Percentiles rank a stretch among this genome's conserved stretches.
These are phyloP conservation scores for Octomys mimax DNA, from an alignment of 2,797 vertebrate species.

Conservation along the genomic window DNA sequence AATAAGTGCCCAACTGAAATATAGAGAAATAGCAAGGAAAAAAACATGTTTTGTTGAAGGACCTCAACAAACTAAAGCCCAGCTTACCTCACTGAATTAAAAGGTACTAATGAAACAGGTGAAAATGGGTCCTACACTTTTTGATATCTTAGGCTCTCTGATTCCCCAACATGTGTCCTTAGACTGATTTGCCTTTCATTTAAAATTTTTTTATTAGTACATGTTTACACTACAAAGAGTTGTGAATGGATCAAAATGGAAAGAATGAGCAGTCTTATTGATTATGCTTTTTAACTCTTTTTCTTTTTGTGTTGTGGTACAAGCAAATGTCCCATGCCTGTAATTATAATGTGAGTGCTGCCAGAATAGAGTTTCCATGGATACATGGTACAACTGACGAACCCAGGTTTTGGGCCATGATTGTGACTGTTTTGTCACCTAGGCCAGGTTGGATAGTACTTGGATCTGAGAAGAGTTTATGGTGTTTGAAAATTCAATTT, in stretches of 20 bases:
- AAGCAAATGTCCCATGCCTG: background rate
- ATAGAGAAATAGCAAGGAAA: background rate
- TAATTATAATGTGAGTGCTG: background rate
- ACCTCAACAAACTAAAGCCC: background rate
- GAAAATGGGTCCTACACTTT: background rate
- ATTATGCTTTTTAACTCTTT: background rate
- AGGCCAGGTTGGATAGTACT: background rate
- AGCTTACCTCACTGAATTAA: background rate
- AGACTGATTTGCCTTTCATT: background rate
- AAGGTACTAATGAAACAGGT: background rate
- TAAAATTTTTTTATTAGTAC: background rate
- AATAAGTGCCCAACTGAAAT: background rate
- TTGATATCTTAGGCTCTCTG: background rate
- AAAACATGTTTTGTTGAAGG: background rate
- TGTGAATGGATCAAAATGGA: background rate
- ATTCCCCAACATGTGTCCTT: background rate
- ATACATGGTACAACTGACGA: background rate
- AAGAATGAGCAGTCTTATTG: background rate
- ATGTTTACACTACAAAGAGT: background rate
- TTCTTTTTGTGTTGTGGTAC: background rate
- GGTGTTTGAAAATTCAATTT: background rate
- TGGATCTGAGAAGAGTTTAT: background rate
- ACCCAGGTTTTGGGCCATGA: background rate
- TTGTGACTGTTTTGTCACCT: background rate
- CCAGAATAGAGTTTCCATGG: background rate